Evolutionary conservation across 2,797 vertebrate genomes (phyloP).

Genomic region (Schizopygopsis malacanthus): DNA sequence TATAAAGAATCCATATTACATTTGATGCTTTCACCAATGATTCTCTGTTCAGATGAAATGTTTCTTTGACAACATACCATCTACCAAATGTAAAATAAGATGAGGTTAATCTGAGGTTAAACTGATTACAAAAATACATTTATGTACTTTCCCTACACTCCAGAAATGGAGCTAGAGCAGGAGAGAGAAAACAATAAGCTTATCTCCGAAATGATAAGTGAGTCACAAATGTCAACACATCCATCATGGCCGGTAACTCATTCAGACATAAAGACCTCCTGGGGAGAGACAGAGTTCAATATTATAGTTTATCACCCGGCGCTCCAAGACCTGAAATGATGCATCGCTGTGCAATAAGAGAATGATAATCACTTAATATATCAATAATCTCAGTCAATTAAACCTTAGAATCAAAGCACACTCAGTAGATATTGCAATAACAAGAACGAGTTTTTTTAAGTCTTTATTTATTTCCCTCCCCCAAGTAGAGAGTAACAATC

Average conservation of each 20-base stretch:
- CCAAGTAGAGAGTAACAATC: slow-evolving; percentile 60
- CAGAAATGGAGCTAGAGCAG: slow-evolving; percentile 5
- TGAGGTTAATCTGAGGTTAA: slow-evolving; percentile 8
- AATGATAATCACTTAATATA: background rate
- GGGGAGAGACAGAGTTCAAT: slow-evolving; percentile 7
- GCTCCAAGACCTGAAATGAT: background rate
- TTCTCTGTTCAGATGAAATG: background rate
- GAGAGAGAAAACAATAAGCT: slow-evolving; percentile 54
- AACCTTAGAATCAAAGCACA: background rate
- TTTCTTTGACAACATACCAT: background rate
- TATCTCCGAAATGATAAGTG: slow-evolving; percentile 31
- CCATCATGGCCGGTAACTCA: slow-evolving; percentile 21
- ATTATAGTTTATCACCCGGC: slow-evolving; percentile 32
- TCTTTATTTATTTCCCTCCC: slow-evolving; percentile 51
- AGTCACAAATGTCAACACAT: slow-evolving; percentile 38
- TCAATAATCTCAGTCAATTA: background rate
- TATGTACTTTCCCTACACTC: background rate
- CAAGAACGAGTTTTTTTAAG: slow-evolving; percentile 8
- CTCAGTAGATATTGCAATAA: background rate
- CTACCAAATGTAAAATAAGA: background rate
- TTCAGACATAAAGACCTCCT: slow-evolving; percentile 33
- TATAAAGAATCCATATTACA: background rate
- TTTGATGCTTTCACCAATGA: background rate
- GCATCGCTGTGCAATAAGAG: background rate
- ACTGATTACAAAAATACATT: background rate